phyloP scores from a whole-genome alignment of 2,113 vertebrate genomes.

The Ovibos moschatus region DNA sequence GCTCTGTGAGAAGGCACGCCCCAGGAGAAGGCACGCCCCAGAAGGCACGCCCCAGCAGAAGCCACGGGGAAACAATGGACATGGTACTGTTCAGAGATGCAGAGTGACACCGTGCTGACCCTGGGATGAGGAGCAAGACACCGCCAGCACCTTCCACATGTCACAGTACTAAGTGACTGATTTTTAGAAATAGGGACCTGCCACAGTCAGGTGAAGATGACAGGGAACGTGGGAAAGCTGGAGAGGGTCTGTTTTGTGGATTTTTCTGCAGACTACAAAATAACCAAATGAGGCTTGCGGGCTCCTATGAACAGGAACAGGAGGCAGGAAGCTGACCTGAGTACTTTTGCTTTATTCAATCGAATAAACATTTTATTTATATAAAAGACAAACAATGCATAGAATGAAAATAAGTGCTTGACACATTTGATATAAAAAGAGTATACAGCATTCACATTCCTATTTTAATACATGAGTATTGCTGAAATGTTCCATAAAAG shows the following conservation, averaged over 20 bases:
- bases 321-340: conserved; percentile 43
- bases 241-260: neutral
- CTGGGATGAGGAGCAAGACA: neutral
- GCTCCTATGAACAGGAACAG: neutral
- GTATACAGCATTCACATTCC: conserved; percentile 80
- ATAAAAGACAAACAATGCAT: conserved; percentile 77
- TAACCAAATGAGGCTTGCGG: neutral
- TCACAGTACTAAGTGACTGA: neutral
- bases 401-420: conserved; percentile 81
- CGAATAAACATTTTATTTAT: conserved; percentile 79
- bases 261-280: neutral
- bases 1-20: neutral
- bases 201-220: neutral
- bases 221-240: neutral
- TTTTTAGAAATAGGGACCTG: neutral
- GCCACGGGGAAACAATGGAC: neutral
- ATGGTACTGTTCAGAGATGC: rapidly evolving
- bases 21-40: no score
- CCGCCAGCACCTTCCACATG: neutral
- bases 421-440: conserved; percentile 78
- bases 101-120: no score
- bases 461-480: conserved; percentile 81
- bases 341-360: conserved; percentile 79
- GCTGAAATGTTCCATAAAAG: conserved; percentile 76
- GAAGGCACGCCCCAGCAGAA: no score